These are phyloP conservation scores for Dynastes hyllus DNA, from an alignment of 2,888 invertebrate genomes.

Conservation along the genomic window DNA sequence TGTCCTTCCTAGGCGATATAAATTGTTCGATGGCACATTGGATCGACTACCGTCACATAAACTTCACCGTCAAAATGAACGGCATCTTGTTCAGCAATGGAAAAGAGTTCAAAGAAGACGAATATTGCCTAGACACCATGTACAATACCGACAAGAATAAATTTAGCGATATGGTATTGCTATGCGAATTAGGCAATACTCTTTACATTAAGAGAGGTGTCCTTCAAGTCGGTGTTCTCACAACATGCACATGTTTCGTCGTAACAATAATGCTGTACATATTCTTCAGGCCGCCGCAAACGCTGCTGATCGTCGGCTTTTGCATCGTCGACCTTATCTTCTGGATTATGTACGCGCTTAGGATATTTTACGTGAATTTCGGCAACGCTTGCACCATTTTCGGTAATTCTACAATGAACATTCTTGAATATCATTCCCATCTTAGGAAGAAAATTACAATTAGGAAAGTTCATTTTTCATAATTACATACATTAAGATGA, in stretches of 20 bases:
- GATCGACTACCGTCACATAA: slow-evolving; percentile 4
- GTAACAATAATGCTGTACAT: slow-evolving; percentile 9
- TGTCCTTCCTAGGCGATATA: slow-evolving; percentile 6
- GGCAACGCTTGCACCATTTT: slow-evolving; percentile 19
- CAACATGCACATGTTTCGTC: slow-evolving; percentile 21
- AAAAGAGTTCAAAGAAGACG: not conserved
- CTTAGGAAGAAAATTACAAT: slow-evolving; percentile 3
- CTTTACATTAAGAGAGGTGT: slow-evolving; percentile 5
- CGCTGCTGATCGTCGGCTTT: slow-evolving; percentile 16
- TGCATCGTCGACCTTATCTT: slow-evolving; percentile 29
- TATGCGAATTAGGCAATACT: slow-evolving; percentile 7
- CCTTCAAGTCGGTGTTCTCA: not conserved
- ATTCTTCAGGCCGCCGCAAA: slow-evolving; percentile 15
- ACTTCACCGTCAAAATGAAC: slow-evolving; percentile 18
- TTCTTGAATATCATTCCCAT: slow-evolving; percentile 18
- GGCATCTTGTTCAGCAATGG: slow-evolving; percentile 9
- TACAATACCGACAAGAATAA: slow-evolving; percentile 18
- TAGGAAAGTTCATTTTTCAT: slow-evolving; percentile 26
- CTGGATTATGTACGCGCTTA: slow-evolving; percentile 32
- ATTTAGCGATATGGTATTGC: slow-evolving; percentile 1
- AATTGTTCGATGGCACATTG: slow-evolving; percentile 31
- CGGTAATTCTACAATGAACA: slow-evolving; percentile 38
- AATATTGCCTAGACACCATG: slow-evolving; percentile 35
- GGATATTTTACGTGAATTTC: slow-evolving; percentile 30
- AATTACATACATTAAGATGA: slow-evolving; percentile 16